Base-by-base conservation (phyloP, 92 coral and sea anemone species). In the Palythoa caribaeorum region DNA sequence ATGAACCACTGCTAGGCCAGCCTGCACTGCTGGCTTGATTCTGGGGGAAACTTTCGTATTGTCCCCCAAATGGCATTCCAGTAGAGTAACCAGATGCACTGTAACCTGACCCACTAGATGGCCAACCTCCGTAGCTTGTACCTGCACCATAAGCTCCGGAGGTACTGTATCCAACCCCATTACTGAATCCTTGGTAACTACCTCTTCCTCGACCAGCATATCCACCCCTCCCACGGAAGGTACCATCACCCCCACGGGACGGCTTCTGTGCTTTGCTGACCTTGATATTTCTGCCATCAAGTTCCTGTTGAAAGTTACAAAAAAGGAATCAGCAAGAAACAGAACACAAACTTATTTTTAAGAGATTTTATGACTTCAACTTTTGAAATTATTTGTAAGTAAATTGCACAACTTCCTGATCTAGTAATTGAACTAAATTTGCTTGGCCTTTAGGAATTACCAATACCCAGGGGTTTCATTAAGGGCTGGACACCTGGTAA, bases 201-300 rank as follows among this genome's bases (percentile, higher is more conserved):
- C 76, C 86, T 40, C 86, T 50, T 63, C 86, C 75, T 21, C 86
- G 52, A 7, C 86, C 86, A 63, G 14, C 15, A 17, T 40, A 81
- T 3, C 86, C 86, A 47, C 86, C 86, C 13, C 86, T n/a, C 10
- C 86, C 86, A 81, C 86, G 86, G 53, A 44, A 81, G 38, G 20
- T 38, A 65, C 76, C 60, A 63, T 28, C 57, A 39, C 52, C 59
- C 40, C 74, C 60, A 63, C 73, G 40, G 39, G 44, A 20, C 1
- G 75, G 86, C 37, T 65, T 81, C 14, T 81, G 74, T 81, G 86
- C 86, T 65, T 37, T 81, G 44, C 73, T 81, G 55, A 81, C 86
- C 59, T 81, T 81, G 48, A 81, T 66, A 7, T 35, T 81, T 65
- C 86, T 47, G 39, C 52, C 52, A 35, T 81, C 74, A 81, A 81